These are phyloP conservation scores for Anadara kagoshimensis DNA, from an alignment of 1,140 invertebrate species.

Conservation along the genomic window DNA sequence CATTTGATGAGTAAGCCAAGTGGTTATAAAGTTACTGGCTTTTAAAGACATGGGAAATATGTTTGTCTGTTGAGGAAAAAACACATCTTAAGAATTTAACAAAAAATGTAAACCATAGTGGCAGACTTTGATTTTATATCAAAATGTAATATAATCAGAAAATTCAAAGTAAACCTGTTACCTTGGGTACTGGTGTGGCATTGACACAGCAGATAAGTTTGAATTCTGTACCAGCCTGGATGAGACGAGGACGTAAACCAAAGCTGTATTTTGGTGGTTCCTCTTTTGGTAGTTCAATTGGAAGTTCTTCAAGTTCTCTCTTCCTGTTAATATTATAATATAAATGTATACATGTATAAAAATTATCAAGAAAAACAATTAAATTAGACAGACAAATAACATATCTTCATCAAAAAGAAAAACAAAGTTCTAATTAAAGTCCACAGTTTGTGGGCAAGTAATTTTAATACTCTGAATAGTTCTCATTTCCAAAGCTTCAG, in stretches of 20 bases:
- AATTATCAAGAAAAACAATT: no score
- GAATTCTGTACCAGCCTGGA: conserved; percentile 85
- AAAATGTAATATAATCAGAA: not conserved
- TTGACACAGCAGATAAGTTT: conserved; percentile 98
- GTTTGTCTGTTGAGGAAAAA: no score
- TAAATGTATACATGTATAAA: no score
- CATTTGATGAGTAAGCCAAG: no score
- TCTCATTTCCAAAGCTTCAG: no score
- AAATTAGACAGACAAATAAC: no score
- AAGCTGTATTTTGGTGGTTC: conserved; percentile 94
- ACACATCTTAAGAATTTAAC: not conserved
- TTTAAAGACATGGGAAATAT: no score
- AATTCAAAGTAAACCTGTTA: conserved; percentile 71
- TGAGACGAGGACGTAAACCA: conserved; percentile 96
- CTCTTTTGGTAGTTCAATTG: conserved; percentile 46
- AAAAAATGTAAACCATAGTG: not conserved
- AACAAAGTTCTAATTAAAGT: no score
- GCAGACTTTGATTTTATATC: not conserved
- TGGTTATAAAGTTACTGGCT: no score
- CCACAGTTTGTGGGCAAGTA: no score
- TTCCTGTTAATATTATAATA: not conserved
- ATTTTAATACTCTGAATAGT: no score
- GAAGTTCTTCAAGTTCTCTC: not conserved
- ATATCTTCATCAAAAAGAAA: no score
- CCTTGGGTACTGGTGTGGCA: conserved; percentile 94